Evolutionary conservation across 2,888 invertebrate genomes (phyloP), one percentile per base, ranked within the genome.

Genomic region (Drosophila kambysellisi): DNA sequence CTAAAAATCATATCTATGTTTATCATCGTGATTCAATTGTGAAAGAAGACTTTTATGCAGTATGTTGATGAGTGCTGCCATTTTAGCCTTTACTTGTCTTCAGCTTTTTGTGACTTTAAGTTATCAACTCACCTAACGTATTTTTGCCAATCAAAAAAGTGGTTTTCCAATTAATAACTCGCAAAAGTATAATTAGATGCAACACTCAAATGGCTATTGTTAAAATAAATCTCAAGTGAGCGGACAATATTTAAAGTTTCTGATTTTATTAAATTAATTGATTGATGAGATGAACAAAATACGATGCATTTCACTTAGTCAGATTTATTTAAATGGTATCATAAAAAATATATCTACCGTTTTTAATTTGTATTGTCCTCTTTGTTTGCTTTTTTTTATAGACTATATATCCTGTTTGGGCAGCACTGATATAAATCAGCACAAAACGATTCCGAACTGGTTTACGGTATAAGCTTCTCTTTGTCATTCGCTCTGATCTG

Each of bases 401-500:
- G 17, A 8, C 11, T 37, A 25, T 6, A 1, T 15, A 17, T 17
- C 37, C 15, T 20, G 11, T 4, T 12, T n/a, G 6, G 7, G 17
- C 37, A 54, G 2, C 54, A 54, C 54, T 54, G 17, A 37, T 11
- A 17, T 20, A 25, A 37, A 37, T 37, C 11, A 57, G 15, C 15
- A 15, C 62, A 39, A 35, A 33, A 35, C 5, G 29, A 25, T 54
- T 30, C 33, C 3, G 48, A 79, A 60, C 57, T 61, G 57, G 50
- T 67, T 67, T 51, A 32, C 29, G 29, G 4, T 46, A 15, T 25
- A 46, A 46, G 46, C 46, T 46, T 29, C 56, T 59, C 50, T 63
- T 50, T 63, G 32, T 57, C 54, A 15, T 25, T 46, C 30, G 8
- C 52, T 73, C 32, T 35, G 60, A 73, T 60, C 32, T 58, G 73